phyloP scores from a whole-genome alignment of 2,797 vertebrate species.

The Poecilia wingei region DNA sequence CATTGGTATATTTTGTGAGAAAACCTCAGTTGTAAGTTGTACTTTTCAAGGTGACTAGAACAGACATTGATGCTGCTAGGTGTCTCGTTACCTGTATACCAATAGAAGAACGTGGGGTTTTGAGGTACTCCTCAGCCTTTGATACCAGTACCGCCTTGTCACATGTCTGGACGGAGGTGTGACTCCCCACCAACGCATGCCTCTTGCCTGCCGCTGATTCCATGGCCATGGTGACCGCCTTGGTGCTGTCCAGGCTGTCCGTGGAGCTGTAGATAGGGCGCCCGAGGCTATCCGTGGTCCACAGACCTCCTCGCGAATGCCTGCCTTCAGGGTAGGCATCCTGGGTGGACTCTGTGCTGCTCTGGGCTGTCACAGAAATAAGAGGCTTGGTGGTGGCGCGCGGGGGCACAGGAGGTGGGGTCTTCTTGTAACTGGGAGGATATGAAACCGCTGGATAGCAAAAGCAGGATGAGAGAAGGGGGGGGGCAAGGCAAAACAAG shows the following conservation, averaged over 20 bases:
- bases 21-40: neutral
- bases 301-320: conserved; percentile 84
- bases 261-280: conserved; percentile 92
- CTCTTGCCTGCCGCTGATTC: conserved; percentile 90
- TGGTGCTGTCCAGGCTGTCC: conserved; percentile 95
- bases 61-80: neutral
- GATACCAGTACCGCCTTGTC: conserved; percentile 92
- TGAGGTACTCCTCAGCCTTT: conserved; percentile 93
- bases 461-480: conserved; percentile 74
- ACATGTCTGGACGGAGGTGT: conserved; percentile 85
- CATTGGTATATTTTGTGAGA: neutral
- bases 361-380: conserved; percentile 98
- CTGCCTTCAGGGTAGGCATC: conserved; percentile 94
- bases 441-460: conserved; percentile 86
- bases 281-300: conserved; percentile 88
- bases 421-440: conserved; percentile 93
- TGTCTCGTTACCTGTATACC: conserved; percentile 92
- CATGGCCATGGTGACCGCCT: conserved; percentile 94
- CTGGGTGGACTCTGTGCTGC: conserved; percentile 98
- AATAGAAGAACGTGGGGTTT: conserved; percentile 91
- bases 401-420: conserved; percentile 94
- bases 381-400: conserved; percentile 96
- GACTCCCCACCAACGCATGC: conserved; percentile 83
- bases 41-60: neutral
- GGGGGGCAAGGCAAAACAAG: conserved; percentile 63